Evolutionary conservation across 2,888 invertebrate species (phyloP).

Genomic region (Spodoptera picta): DNA sequence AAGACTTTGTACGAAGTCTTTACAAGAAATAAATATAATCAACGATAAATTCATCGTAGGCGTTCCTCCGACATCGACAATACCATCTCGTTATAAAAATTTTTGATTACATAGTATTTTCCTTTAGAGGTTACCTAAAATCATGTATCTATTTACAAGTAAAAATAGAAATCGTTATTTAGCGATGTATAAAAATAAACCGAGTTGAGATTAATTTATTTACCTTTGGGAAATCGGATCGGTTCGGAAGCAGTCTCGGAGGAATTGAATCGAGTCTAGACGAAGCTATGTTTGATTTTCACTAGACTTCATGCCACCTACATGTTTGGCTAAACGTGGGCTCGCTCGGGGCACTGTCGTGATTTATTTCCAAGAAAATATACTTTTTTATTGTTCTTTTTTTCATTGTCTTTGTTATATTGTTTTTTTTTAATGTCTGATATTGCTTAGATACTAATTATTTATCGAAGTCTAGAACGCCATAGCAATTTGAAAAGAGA

Average conservation of each 20-base stretch:
- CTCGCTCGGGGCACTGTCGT: slow-evolving; percentile 10
- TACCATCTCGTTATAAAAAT: not conserved
- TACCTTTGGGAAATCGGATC: slow-evolving; percentile 67
- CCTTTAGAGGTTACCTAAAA: slow-evolving; percentile 3
- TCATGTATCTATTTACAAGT: slow-evolving; percentile 2
- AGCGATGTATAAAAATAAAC: slow-evolving; percentile 67
- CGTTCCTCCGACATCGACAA: slow-evolving; percentile 2
- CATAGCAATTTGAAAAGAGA: too few relatives aligned
- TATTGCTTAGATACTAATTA: too few relatives aligned
- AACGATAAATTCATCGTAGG: not conserved
- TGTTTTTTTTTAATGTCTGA: not conserved
- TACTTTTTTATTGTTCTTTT: not conserved
- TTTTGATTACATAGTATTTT: slow-evolving; percentile 13
- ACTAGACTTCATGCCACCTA: slow-evolving; percentile 45
- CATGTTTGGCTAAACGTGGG: slow-evolving; percentile 24
- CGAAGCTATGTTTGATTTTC: slow-evolving; percentile 68
- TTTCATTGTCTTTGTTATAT: not conserved
- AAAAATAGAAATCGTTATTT: slow-evolving; percentile 36
- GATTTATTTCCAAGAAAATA: slow-evolving; percentile 1
- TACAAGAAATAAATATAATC: not conserved
- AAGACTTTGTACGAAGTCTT: not conserved
- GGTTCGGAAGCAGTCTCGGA: slow-evolving; percentile 63
- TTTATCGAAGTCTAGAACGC: too few relatives aligned
- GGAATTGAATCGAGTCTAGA: slow-evolving; percentile 73
- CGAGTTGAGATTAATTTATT: slow-evolving; percentile 72